Evolutionary conservation across 2,113 vertebrate genomes (phyloP).

Genomic region (Channa argus): DNA sequence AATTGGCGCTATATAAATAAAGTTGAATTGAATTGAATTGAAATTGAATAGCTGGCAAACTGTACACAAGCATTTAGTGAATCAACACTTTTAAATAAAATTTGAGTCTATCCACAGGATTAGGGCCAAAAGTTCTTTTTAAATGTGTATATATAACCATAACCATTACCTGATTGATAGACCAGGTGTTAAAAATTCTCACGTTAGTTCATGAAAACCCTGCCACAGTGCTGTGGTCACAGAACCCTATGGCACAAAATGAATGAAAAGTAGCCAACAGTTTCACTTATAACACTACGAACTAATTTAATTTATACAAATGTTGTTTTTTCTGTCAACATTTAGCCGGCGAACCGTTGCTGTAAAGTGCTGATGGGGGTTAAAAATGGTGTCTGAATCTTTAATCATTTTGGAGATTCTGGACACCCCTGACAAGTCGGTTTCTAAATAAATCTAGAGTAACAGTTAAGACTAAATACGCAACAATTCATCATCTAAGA

Average conservation of each 20-base stretch:
- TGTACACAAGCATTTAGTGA: neutral
- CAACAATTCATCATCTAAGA: too few relatives aligned
- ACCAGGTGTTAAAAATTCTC: neutral
- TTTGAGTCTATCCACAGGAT: neutral
- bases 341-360: neutral
- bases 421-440: too few relatives aligned
- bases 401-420: neutral
- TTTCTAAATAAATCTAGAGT: too few relatives aligned
- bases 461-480: too few relatives aligned
- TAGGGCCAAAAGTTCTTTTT: neutral
- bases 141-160: neutral
- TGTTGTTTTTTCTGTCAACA: conserved; percentile 12
- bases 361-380: conserved; percentile 22
- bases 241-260: neutral
- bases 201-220: too few relatives aligned
- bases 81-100: neutral
- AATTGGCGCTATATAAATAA: too few relatives aligned
- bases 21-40: too few relatives aligned
- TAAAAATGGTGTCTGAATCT: neutral
- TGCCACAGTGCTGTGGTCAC: too few relatives aligned
- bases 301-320: neutral
- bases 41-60: too few relatives aligned
- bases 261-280: neutral
- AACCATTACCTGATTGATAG: neutral
- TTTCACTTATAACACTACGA: neutral